Evolutionary conservation across 2,113 vertebrate species (phyloP).

Genomic region (Cyphomyrus discorhynchus): DNA sequence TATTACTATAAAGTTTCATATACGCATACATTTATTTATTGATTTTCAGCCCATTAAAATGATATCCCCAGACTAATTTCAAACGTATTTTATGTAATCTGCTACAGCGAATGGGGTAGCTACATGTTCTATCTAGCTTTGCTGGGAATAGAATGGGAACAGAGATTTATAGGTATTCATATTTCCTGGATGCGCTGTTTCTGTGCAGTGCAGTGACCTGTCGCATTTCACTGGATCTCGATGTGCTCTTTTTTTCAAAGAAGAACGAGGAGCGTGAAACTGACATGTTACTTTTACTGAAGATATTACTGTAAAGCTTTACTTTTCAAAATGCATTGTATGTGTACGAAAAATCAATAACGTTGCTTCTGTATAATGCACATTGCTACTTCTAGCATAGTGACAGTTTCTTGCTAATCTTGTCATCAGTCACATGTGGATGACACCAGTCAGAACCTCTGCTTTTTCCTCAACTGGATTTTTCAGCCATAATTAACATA

Average conservation of each 20-base stretch:
- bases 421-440: neutral
- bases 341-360: neutral
- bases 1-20: neutral
- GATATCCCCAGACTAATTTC: neutral
- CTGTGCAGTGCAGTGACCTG: neutral
- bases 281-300: neutral
- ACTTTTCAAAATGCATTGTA: neutral
- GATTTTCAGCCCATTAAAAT: neutral
- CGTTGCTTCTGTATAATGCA: neutral
- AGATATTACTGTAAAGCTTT: neutral
- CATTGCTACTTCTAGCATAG: neutral
- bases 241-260: neutral
- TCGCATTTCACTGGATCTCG: neutral
- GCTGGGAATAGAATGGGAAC: neutral
- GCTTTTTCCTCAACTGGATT: slow-evolving; percentile 18
- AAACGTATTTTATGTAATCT: neutral
- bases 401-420: neutral
- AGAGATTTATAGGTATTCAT: neutral
- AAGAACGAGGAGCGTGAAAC: neutral
- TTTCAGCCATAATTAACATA: slow-evolving; percentile 10
- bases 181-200: neutral
- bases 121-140: neutral
- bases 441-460: neutral
- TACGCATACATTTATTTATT: neutral
- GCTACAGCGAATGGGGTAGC: neutral